Conservation (phyloP, 2,888 invertebrate species). For the Ichneumoninae sp. region DNA sequence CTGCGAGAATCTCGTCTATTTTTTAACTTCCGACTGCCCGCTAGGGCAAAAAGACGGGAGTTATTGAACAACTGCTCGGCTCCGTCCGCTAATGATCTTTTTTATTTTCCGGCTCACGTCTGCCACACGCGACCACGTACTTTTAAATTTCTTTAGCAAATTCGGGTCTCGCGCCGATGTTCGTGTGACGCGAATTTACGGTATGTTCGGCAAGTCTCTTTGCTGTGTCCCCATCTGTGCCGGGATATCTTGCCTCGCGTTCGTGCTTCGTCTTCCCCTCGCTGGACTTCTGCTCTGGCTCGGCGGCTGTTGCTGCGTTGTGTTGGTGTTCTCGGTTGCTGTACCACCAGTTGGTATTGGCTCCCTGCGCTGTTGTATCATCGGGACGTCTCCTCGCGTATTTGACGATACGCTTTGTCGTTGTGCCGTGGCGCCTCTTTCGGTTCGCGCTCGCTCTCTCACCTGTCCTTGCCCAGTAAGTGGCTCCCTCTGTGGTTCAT, state of each 20-base stretch:
- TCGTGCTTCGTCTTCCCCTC: background rate
- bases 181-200: background rate
- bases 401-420: background rate
- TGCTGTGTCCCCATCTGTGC: background rate
- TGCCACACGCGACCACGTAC: slow-evolving; percentile 42
- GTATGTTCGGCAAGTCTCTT: background rate
- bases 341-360: background rate
- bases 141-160: background rate
- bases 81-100: too few species aligned
- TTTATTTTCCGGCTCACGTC: slow-evolving; percentile 30
- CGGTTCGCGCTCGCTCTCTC: background rate
- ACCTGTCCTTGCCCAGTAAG: background rate
- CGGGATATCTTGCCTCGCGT: background rate
- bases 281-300: background rate
- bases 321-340: background rate
- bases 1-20: background rate
- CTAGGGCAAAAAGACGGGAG: too few species aligned
- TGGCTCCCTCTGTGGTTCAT: background rate
- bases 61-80: background rate
- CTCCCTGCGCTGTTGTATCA: background rate
- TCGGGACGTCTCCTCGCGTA: background rate
- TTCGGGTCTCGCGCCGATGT: background rate
- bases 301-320: background rate
- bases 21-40: too few species aligned
- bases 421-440: background rate